Evolutionary conservation across 2,888 invertebrate genomes (phyloP).

Genomic region (Drosophila demipolita): DNA sequence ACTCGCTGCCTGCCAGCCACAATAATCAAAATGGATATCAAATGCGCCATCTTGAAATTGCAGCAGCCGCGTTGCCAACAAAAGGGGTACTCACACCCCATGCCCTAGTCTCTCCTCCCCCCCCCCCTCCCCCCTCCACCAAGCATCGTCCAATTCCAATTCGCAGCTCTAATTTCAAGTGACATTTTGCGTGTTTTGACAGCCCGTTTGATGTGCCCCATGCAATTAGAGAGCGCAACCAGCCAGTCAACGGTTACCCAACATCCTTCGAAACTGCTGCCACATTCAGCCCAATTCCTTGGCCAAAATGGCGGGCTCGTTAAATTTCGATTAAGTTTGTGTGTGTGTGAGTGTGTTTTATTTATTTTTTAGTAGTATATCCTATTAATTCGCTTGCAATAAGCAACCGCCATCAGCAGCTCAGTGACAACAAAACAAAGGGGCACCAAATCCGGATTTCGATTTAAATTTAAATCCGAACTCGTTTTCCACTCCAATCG

Average conservation of each 20-base stretch:
- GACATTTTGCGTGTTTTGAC: conserved; percentile 65
- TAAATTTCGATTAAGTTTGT: conserved; percentile 14
- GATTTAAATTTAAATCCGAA: conserved; percentile 27
- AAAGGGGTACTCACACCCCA: conserved; percentile 18
- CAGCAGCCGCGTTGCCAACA: conserved; percentile 14
- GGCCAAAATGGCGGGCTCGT: conserved; percentile 31
- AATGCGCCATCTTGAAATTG: conserved; percentile 72
- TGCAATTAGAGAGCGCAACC: conserved; percentile 47
- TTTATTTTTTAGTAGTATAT: background rate
- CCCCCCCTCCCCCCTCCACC: background rate
- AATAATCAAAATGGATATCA: conserved; percentile 76
- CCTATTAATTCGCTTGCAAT: conserved; percentile 10
- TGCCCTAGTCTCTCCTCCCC: no score
- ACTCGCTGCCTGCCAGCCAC: conserved; percentile 58
- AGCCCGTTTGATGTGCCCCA: conserved; percentile 65
- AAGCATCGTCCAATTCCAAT: background rate
- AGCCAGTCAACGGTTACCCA: conserved; percentile 1
- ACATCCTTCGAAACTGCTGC: background rate
- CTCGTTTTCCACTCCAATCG: conserved; percentile 64
- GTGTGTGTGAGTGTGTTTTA: conserved; percentile 13
- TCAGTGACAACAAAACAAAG: conserved; percentile 43
- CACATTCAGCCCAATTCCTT: background rate
- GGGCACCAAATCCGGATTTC: conserved; percentile 18
- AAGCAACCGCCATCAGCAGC: background rate
- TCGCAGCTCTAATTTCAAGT: conserved; percentile 51